Conservation (phyloP, 2,888 invertebrate species). For the Criorhina ranunculi region DNA sequence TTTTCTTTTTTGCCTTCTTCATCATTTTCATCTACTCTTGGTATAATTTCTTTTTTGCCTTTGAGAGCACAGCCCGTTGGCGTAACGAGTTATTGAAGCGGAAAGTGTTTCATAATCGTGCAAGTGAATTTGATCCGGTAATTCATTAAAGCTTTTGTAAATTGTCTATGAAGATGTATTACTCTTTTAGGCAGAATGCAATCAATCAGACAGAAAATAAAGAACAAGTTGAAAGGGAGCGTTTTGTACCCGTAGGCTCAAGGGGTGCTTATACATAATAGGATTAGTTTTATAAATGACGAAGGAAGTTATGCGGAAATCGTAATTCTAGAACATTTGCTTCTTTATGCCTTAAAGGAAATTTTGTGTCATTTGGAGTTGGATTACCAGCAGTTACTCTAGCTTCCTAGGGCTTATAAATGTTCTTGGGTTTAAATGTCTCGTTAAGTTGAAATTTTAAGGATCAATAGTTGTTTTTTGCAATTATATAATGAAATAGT, state of each 20-base stretch:
- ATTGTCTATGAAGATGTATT: constrained; percentile 66
- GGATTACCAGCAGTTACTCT: no score
- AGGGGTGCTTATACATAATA: neutral
- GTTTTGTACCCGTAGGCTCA: neutral
- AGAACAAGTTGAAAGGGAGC: constrained; percentile 9
- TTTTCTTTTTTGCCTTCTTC: constrained; percentile 11
- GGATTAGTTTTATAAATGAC: constrained; percentile 18
- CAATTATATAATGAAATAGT: no score
- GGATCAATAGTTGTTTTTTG: no score
- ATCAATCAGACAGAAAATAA: constrained; percentile 53
- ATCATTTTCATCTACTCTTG: neutral
- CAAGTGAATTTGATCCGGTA: constrained; percentile 75
- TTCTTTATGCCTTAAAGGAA: neutral
- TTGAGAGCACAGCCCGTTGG: constrained; percentile 52
- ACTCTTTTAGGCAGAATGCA: constrained; percentile 54
- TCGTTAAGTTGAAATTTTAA: no score
- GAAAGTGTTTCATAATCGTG: constrained; percentile 73
- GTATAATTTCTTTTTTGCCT: constrained; percentile 21
- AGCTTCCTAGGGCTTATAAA: no score
- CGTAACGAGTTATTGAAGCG: constrained; percentile 68
- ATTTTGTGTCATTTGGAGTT: neutral
- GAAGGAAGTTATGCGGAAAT: neutral
- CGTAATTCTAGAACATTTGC: neutral
- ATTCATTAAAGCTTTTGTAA: constrained; percentile 72
- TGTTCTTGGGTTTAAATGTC: no score